phyloP scores from a whole-genome alignment of 1,140 invertebrate species.

The Semibalanus balanoides region DNA sequence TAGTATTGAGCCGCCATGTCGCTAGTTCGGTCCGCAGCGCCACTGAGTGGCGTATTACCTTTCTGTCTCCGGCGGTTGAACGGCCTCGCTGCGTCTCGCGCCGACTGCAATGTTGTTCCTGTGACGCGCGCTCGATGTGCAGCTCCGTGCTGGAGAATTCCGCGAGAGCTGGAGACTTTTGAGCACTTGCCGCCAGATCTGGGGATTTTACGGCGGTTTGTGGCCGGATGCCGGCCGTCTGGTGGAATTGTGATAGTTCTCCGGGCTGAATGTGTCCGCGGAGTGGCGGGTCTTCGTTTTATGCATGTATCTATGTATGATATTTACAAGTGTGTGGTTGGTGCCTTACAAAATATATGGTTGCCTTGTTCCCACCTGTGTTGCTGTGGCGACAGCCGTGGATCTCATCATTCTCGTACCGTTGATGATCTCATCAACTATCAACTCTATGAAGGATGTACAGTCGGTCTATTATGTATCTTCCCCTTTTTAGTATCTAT shows the following conservation, averaged over 20 bases:
- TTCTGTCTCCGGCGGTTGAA: neutral
- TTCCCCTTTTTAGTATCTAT: too few species aligned
- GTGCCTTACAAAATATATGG: conserved; percentile 1
- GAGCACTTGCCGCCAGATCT: neutral
- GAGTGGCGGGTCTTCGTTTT: neutral
- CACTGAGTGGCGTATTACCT: neutral
- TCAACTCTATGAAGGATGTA: too few species aligned
- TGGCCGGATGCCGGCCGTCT: neutral
- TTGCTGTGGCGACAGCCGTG: too few species aligned
- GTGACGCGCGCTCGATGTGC: neutral
- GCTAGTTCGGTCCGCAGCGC: too few species aligned
- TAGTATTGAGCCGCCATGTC: too few species aligned
- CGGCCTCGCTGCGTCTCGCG: too few species aligned
- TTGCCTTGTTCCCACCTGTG: neutral
- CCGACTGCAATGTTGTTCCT: neutral
- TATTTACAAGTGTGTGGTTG: neutral
- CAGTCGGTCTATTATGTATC: too few species aligned
- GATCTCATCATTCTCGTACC: too few species aligned
- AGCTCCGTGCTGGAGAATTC: neutral
- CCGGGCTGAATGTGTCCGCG: neutral
- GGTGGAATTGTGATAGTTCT: neutral
- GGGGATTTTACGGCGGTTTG: neutral
- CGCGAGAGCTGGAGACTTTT: neutral
- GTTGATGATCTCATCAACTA: too few species aligned
- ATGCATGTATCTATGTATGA: neutral